Evolutionary conservation across 2,888 invertebrate genomes (phyloP).

Genomic region (Onthophagus sagittarius): DNA sequence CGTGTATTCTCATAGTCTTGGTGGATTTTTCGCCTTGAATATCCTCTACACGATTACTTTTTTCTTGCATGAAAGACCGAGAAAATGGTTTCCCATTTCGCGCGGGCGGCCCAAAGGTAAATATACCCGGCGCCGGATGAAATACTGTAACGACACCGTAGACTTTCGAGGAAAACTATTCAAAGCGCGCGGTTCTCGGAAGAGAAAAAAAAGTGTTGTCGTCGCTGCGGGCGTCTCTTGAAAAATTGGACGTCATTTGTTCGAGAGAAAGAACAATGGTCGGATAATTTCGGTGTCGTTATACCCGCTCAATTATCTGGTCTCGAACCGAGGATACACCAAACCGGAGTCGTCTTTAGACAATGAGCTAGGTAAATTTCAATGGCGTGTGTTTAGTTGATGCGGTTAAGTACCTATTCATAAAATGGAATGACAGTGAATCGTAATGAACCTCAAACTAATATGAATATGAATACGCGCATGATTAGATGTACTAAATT

Average conservation of each 20-base stretch:
- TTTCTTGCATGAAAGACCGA: conserved; percentile 13
- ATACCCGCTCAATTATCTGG: not conserved
- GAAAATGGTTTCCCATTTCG: conserved; percentile 5
- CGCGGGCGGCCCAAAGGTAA: conserved; percentile 5
- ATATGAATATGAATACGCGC: not conserved
- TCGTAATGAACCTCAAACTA: not conserved
- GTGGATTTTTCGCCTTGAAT: not conserved
- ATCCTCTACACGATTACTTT: conserved; percentile 2
- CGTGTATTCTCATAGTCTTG: not conserved
- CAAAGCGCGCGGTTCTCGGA: not conserved
- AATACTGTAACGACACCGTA: not conserved
- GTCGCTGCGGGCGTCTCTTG: not conserved
- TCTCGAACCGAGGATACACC: not conserved
- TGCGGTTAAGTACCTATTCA: not conserved
- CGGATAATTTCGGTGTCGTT: not conserved
- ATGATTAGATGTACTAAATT: too few species aligned
- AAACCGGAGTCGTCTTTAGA: not conserved
- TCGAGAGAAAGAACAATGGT: not conserved
- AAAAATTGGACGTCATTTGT: conserved; percentile 1
- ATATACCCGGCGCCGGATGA: conserved; percentile 4
- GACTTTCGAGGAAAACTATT: conserved; percentile 10
- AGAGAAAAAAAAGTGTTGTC: not conserved
- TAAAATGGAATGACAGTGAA: not conserved
- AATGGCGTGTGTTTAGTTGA: not conserved
- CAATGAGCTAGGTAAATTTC: not conserved